Evolutionary conservation across 2,797 vertebrate genomes (phyloP).

Genomic region (Catostomus latipinnis): DNA sequence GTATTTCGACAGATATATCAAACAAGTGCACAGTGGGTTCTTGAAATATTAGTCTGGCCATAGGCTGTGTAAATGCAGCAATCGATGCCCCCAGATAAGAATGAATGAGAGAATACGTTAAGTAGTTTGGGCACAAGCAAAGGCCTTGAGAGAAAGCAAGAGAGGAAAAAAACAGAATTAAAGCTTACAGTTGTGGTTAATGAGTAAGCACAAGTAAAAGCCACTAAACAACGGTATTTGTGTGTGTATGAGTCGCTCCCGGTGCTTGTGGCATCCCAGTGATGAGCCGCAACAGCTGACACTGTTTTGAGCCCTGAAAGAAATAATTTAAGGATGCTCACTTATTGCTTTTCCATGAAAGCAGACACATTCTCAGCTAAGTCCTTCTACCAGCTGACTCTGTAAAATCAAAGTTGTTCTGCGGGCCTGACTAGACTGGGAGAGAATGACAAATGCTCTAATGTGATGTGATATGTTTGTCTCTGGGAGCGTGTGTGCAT

Average conservation of each 20-base stretch:
- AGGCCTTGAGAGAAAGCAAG: constrained; percentile 1
- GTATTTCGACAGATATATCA: constrained; percentile 14
- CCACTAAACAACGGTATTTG: neutral
- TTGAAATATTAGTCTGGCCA: constrained; percentile 69
- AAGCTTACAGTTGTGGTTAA: neutral
- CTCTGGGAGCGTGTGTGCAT: neutral
- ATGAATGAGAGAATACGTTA: constrained; percentile 68
- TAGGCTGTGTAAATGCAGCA: constrained; percentile 67
- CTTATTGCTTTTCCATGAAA: constrained; percentile 1
- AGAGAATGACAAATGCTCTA: constrained; percentile 43
- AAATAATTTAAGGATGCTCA: constrained; percentile 9
- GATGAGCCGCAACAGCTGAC: constrained; percentile 10
- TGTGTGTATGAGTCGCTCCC: neutral
- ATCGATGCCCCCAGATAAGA: constrained; percentile 72
- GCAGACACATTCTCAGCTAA: neutral
- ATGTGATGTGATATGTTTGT: constrained; percentile 35
- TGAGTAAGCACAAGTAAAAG: neutral
- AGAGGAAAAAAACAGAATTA: constrained; percentile 6
- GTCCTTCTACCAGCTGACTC: constrained; percentile 31
- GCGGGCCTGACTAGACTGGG: neutral
- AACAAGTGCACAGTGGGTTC: constrained; percentile 36
- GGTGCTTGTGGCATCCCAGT: neutral
- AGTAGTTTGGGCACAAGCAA: constrained; percentile 21
- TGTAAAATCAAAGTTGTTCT: constrained; percentile 35
- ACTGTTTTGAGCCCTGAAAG: constrained; percentile 25